Evolutionary conservation across 2,888 invertebrate genomes (phyloP).

Genomic region (Tenthredo scrophulariae): DNA sequence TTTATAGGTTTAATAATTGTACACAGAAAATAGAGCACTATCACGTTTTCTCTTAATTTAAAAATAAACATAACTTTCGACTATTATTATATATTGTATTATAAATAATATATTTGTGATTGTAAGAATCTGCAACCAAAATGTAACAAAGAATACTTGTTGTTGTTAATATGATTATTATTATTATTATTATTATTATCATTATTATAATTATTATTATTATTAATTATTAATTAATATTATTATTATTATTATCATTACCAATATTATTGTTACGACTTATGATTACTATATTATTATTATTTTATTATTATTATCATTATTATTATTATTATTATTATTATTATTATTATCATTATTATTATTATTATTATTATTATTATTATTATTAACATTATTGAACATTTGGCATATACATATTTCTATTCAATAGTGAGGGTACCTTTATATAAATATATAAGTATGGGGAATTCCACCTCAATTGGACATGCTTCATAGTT

Average conservation of each 20-base stretch:
- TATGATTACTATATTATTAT: conserved; percentile 72
- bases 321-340: conserved; percentile 64
- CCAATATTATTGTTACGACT: conserved; percentile 75
- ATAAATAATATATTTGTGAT: conserved; percentile 78
- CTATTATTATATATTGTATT: conserved; percentile 69
- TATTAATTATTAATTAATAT: conserved; percentile 61
- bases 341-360: conserved; percentile 55
- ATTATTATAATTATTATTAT: conserved; percentile 64
- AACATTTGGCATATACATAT: conserved; percentile 75
- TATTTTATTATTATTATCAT: conserved; percentile 68
- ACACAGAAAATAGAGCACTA: conserved; percentile 76
- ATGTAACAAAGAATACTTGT: conserved; percentile 78
- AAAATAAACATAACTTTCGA: conserved; percentile 70
- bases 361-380: conserved; percentile 62
- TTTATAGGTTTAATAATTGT: conserved; percentile 77
- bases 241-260: conserved; percentile 67
- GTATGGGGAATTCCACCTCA: conserved; percentile 50
- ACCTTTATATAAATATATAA: conserved; percentile 69
- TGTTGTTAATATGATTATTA: conserved; percentile 77
- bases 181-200: conserved; percentile 66
- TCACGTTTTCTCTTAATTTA: conserved; percentile 76
- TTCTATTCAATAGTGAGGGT: conserved; percentile 75
- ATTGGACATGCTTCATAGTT: conserved; percentile 59
- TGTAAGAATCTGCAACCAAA: conserved; percentile 78
- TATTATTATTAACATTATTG: conserved; percentile 76